Percentiles rank a stretch among this genome's conserved stretches.
Evolutionary conservation across 2,113 vertebrate genomes (phyloP).

Genomic region (Parotia lawesii): DNA sequence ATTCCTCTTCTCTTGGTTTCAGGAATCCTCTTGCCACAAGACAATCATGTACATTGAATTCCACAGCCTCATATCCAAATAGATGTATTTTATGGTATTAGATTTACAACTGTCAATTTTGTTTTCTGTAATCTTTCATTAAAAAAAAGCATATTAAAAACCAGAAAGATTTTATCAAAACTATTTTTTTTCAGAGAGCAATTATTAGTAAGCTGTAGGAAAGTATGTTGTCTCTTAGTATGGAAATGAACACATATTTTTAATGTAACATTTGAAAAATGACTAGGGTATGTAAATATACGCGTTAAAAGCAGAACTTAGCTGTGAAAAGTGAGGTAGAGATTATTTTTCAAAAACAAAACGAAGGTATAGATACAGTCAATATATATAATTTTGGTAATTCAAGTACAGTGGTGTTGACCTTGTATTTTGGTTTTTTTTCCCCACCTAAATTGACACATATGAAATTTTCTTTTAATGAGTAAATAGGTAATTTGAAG

Average conservation of each 20-base stretch:
- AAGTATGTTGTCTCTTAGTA: neutral
- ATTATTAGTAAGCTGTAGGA: neutral
- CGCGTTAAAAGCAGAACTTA: neutral
- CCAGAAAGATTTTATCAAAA: neutral
- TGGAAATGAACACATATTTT: neutral
- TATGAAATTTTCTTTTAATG: neutral
- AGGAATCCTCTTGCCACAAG: neutral
- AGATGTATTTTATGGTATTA: neutral
- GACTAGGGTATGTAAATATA: neutral
- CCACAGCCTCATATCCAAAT: neutral
- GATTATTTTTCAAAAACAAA: neutral
- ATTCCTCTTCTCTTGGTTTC: neutral
- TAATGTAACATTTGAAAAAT: neutral
- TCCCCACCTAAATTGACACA: neutral
- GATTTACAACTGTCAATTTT: neutral
- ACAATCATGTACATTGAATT: neutral
- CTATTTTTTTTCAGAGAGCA: neutral
- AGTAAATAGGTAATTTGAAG: neutral
- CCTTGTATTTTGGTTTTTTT: neutral
- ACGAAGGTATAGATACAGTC: neutral
- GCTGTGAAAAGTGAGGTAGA: neutral
- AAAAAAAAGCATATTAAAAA: neutral
- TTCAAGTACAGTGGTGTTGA: neutral
- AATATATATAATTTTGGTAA: neutral
- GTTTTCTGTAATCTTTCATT: neutral